phyloP scores from a whole-genome alignment of 1,140 invertebrate species.

The Hylyphantes graminicola region DNA sequence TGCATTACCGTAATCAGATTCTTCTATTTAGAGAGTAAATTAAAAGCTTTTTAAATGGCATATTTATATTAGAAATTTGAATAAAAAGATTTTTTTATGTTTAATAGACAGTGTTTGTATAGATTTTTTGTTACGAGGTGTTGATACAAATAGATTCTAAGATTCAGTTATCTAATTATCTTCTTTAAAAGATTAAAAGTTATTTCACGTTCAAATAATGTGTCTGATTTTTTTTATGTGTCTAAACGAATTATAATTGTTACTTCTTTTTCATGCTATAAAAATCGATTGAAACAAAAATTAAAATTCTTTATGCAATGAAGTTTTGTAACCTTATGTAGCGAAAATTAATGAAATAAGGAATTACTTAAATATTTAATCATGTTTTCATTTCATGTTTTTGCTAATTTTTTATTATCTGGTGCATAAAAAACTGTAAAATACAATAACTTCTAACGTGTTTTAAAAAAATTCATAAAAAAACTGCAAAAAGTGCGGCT shows the following conservation, averaged over 20 bases:
- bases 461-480: no score
- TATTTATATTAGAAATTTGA: constrained; percentile 33
- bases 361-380: no score
- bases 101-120: background rate
- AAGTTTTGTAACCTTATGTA: no score
- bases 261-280: background rate
- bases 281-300: no score
- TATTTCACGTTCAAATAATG: background rate
- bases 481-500: no score
- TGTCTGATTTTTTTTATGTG: background rate
- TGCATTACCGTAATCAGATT: constrained; percentile 40
- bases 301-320: no score
- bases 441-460: no score
- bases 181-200: background rate
- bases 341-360: no score
- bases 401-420: no score
- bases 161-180: background rate
- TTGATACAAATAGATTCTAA: constrained; percentile 3
- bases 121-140: constrained; percentile 1
- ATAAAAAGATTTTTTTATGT: constrained; percentile 3
- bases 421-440: no score
- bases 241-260: background rate
- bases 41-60: constrained; percentile 41
- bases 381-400: no score
- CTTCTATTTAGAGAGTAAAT: constrained; percentile 43